phyloP scores from a whole-genome alignment of 1,140 invertebrate genomes.

The Tetragonula clypearis region DNA sequence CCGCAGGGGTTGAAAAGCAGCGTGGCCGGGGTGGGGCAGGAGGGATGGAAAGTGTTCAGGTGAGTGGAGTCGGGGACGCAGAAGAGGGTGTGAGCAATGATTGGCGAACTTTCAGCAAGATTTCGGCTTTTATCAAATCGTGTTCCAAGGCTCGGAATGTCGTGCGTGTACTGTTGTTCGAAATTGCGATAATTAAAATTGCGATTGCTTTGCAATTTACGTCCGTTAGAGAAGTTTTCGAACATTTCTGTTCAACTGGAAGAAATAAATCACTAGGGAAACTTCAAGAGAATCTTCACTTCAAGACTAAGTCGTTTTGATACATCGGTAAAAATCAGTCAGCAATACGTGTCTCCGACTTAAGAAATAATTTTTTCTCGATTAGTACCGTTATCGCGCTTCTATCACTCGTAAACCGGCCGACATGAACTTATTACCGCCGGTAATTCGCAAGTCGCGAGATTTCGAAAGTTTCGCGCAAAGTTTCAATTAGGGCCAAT shows the following conservation, averaged over 20 bases:
- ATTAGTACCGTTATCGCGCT: not conserved
- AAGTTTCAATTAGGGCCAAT: not conserved
- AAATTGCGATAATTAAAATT: too few relatives aligned
- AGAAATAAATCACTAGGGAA: too few relatives aligned
- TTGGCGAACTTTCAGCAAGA: not conserved
- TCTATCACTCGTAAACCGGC: not conserved
- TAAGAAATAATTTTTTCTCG: too few relatives aligned
- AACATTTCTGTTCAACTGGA: too few relatives aligned
- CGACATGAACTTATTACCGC: not conserved
- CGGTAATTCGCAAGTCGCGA: not conserved
- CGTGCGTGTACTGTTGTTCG: too few relatives aligned
- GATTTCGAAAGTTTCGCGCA: not conserved
- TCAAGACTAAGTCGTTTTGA: too few relatives aligned
- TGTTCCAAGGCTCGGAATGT: too few relatives aligned
- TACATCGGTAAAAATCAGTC: too few relatives aligned
- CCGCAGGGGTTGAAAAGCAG: not conserved
- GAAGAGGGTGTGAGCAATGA: not conserved
- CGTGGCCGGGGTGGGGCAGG: not conserved
- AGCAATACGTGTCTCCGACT: too few relatives aligned
- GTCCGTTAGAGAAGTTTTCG: too few relatives aligned
- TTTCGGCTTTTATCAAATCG: not conserved
- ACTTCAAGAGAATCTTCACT: too few relatives aligned
- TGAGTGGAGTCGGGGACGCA: not conserved
- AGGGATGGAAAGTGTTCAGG: constrained; percentile 17
- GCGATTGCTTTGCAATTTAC: too few relatives aligned